phyloP scores from a whole-genome alignment of 2,113 vertebrate species.

The Setophaga coronata region DNA sequence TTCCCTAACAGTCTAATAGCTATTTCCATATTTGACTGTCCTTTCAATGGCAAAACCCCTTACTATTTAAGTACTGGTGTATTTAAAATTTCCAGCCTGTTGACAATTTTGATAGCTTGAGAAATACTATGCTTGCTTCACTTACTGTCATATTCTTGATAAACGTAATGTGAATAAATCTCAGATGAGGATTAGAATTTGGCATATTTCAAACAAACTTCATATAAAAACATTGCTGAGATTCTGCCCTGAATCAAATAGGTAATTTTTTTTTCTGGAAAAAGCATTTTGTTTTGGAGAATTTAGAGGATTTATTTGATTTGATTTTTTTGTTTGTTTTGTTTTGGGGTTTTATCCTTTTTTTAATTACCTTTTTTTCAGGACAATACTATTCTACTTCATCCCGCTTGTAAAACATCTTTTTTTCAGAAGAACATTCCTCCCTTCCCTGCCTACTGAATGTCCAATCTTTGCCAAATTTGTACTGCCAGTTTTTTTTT shows the following conservation, averaged over 20 bases:
- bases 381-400: not conserved
- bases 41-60: not conserved
- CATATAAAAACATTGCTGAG: not conserved
- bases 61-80: not conserved
- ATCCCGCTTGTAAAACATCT: not conserved
- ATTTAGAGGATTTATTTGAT: not conserved
- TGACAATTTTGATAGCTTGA: not conserved
- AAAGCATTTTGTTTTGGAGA: not conserved
- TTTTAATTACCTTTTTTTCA: not conserved
- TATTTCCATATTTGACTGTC: not conserved
- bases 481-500: not conserved
- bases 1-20: not conserved
- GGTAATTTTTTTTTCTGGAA: not conserved
- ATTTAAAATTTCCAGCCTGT: not conserved
- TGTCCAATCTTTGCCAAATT: not conserved
- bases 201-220: not conserved
- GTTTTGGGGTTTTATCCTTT: not conserved
- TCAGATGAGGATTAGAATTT: not conserved
- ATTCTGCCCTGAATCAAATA: not conserved
- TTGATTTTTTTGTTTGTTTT: not conserved
- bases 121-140: not conserved
- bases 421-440: not conserved
- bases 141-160: not conserved
- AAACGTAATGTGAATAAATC: not conserved
- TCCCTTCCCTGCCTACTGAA: not conserved